Conservation (phyloP, 2,113 vertebrate genomes). For the Lophotis ruficrista region DNA sequence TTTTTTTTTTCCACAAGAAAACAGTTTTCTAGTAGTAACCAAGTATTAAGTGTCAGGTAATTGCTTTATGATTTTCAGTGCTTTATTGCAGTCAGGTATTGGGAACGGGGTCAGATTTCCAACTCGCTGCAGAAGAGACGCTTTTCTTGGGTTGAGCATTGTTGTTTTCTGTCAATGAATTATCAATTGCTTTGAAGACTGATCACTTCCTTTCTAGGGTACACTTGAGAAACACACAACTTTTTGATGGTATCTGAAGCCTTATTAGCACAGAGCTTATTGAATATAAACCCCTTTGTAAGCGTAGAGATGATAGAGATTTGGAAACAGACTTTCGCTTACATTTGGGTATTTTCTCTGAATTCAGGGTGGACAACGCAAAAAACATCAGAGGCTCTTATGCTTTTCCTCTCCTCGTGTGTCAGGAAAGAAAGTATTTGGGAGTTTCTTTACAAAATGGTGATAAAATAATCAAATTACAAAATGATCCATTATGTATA, state of each 20-base stretch:
- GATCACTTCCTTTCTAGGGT: constrained; percentile 28
- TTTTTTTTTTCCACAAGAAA: neutral
- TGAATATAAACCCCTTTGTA: neutral
- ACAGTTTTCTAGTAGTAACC: constrained; percentile 56
- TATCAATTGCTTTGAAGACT: constrained; percentile 46
- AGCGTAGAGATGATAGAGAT: neutral
- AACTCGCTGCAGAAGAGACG: neutral
- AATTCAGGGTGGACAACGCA: neutral
- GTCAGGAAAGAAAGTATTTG: neutral
- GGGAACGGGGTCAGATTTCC: constrained; percentile 37
- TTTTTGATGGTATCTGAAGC: constrained; percentile 7
- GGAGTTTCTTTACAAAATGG: neutral
- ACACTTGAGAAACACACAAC: neutral
- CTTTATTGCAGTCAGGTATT: constrained; percentile 28
- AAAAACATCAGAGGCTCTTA: neutral
- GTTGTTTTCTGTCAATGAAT: constrained; percentile 43
- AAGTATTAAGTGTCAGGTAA: constrained; percentile 55
- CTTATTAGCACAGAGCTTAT: neutral
- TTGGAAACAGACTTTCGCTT: neutral
- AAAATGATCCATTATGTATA: neutral
- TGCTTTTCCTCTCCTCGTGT: neutral
- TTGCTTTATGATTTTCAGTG: constrained; percentile 29
- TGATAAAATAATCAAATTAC: neutral
- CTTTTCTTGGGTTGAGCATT: constrained; percentile 41
- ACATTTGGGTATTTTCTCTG: neutral